Evolutionary conservation across 2,113 vertebrate species (phyloP).

Genomic region (Dascyllus trimaculatus): DNA sequence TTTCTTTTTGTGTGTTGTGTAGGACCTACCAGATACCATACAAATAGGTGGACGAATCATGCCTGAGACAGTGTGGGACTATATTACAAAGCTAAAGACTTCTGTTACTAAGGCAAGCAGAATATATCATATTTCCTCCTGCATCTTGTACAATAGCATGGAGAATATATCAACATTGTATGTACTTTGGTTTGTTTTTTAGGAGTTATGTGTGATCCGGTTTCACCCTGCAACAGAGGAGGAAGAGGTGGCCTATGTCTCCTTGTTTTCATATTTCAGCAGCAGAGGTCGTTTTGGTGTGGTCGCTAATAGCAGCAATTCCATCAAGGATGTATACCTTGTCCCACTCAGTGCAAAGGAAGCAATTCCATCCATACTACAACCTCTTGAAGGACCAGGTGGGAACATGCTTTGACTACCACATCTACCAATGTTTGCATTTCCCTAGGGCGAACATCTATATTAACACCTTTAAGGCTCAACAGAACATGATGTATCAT

Average conservation of each 20-base stretch:
- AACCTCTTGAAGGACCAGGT: slow-evolving; percentile 98
- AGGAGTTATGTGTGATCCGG: slow-evolving; percentile 97
- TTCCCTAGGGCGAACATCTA: not conserved
- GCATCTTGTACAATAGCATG: not conserved
- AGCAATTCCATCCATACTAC: slow-evolving; percentile 92
- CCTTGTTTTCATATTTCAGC: slow-evolving; percentile 98
- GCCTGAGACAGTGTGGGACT: slow-evolving; percentile 98
- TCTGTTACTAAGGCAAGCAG: slow-evolving; percentile 93
- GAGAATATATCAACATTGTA: not conserved
- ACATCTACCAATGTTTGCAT: not conserved
- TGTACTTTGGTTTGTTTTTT: slow-evolving; percentile 36
- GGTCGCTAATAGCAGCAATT: slow-evolving; percentile 93
- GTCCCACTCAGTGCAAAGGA: slow-evolving; percentile 94
- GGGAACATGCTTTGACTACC: slow-evolving; percentile 66
- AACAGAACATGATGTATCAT: not conserved
- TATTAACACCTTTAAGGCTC: not conserved
- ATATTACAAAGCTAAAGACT: slow-evolving; percentile 95
- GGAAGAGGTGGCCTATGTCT: slow-evolving; percentile 97
- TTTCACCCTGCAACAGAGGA: slow-evolving; percentile 97
- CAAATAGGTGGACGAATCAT: slow-evolving; percentile 96
- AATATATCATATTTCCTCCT: not conserved
- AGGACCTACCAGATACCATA: slow-evolving; percentile 98
- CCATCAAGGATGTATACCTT: slow-evolving; percentile 97
- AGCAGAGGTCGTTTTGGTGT: slow-evolving; percentile 97
- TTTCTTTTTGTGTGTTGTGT: slow-evolving; percentile 67